Evolutionary conservation across 2,888 invertebrate species (phyloP).

Genomic region (Hofmannophila pseudospretella): DNA sequence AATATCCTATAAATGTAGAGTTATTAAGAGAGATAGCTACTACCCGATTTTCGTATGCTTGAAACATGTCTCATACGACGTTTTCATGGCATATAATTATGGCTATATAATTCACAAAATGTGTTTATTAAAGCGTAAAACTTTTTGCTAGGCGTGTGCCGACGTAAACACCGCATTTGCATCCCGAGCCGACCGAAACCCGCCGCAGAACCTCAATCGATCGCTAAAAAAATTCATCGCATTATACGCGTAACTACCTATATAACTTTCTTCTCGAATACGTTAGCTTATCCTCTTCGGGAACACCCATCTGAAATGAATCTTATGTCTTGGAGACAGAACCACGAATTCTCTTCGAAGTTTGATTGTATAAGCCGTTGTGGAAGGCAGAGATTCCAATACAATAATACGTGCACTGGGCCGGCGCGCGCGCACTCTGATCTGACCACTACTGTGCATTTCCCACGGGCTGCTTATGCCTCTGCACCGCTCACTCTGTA

Average conservation of each 20-base stretch:
- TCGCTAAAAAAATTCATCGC: constrained; percentile 72
- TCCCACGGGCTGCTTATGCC: constrained; percentile 71
- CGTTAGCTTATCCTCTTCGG: constrained; percentile 21
- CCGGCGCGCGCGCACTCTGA: constrained; percentile 75
- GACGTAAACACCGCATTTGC: constrained; percentile 70
- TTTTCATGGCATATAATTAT: not conserved
- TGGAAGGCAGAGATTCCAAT: constrained; percentile 54
- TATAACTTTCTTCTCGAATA: constrained; percentile 33
- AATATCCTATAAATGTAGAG: no score
- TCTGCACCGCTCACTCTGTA: constrained; percentile 43
- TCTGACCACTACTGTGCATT: constrained; percentile 79
- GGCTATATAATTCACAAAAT: constrained; percentile 31
- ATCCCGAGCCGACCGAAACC: constrained; percentile 58
- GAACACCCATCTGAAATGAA: constrained; percentile 20
- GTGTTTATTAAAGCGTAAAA: constrained; percentile 48
- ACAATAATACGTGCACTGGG: constrained; percentile 77
- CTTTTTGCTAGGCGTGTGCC: constrained; percentile 64
- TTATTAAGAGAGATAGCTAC: no score
- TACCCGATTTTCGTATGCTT: no score
- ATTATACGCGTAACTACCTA: constrained; percentile 68
- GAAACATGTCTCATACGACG: not conserved
- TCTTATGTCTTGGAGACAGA: constrained; percentile 27
- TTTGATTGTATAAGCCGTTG: constrained; percentile 47
- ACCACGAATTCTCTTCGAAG: constrained; percentile 18
- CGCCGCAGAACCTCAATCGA: constrained; percentile 73